These are phyloP conservation scores for Antechinus stuartii DNA, from an alignment of 2,113 vertebrate genomes.

Conservation along the genomic window DNA sequence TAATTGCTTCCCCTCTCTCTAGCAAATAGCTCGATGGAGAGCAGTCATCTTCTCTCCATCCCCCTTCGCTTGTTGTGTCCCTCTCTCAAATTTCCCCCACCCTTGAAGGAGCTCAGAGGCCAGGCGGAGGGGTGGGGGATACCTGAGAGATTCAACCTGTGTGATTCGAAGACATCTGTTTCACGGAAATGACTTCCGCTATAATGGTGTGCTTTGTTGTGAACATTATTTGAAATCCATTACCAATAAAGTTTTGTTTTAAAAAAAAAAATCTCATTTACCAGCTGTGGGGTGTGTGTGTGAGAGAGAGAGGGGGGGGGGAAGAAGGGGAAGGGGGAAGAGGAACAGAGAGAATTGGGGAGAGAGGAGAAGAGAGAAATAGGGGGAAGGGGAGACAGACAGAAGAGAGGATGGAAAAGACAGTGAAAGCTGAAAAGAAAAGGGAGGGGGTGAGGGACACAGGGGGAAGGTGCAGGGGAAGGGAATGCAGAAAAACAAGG, in stretches of 20 bases:
- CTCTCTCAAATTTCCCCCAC: conserved; percentile 20
- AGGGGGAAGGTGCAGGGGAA: not conserved
- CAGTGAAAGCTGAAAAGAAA: no score
- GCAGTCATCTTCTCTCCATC: conserved; percentile 24
- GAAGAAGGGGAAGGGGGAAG: not conserved
- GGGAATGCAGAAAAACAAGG: not conserved
- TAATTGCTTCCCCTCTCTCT: not conserved
- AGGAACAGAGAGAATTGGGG: no score
- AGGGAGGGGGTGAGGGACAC: no score
- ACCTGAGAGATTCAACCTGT: conserved; percentile 52
- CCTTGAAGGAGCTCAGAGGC: conserved; percentile 36
- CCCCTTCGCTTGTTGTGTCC: not conserved
- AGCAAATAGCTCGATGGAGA: conserved; percentile 34
- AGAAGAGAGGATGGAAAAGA: no score
- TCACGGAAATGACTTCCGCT: conserved; percentile 62
- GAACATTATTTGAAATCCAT: conserved; percentile 68
- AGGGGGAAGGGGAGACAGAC: not conserved
- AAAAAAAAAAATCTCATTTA: not conserved
- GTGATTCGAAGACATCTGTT: conserved; percentile 62
- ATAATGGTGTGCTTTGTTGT: conserved; percentile 70
- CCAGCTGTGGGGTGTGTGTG: not conserved
- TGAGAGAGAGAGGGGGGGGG: not conserved
- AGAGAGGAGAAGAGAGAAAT: not conserved
- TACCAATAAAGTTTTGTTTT: conserved; percentile 46
- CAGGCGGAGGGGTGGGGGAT: not conserved